Conservation (phyloP, 1,140 invertebrate genomes). For the Sinella curviseta region DNA sequence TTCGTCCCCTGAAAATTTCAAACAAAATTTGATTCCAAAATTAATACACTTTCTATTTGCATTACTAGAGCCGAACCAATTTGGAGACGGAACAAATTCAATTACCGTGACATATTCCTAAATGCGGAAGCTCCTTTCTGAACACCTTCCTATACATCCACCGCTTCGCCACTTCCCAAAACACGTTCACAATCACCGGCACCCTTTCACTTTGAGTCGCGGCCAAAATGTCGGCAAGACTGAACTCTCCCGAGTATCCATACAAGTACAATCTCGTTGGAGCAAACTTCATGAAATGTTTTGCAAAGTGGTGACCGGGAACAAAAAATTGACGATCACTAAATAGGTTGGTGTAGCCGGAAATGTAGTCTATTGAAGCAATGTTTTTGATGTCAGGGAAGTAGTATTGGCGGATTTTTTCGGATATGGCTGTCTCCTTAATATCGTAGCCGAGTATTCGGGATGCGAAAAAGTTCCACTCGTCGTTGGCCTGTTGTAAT, state of each 20-base stretch:
- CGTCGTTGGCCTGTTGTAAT: not conserved
- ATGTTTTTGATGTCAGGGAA: not conserved
- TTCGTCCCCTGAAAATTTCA: not conserved
- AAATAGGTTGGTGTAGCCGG: not conserved
- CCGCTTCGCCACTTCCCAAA: not conserved
- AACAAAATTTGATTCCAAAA: too few species aligned
- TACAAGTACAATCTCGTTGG: not conserved
- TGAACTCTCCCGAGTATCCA: not conserved
- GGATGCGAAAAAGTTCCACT: not conserved
- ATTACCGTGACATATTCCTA: slow-evolving; percentile 14
- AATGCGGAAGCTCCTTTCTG: not conserved
- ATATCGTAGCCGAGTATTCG: not conserved
- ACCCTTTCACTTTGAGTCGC: not conserved
- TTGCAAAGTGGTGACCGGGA: not conserved
- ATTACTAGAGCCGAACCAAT: too few species aligned
- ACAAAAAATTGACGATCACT: not conserved
- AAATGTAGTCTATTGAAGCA: not conserved
- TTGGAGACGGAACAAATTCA: too few species aligned
- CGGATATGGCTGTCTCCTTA: not conserved
- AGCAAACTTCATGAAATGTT: not conserved
- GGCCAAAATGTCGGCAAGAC: not conserved
- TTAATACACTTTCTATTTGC: too few species aligned
- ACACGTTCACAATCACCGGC: not conserved
- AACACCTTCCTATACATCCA: not conserved
- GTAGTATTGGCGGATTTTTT: slow-evolving; percentile 8